Base-by-base conservation (phyloP, 2,113 vertebrate species). In the Panurus biarmicus region DNA sequence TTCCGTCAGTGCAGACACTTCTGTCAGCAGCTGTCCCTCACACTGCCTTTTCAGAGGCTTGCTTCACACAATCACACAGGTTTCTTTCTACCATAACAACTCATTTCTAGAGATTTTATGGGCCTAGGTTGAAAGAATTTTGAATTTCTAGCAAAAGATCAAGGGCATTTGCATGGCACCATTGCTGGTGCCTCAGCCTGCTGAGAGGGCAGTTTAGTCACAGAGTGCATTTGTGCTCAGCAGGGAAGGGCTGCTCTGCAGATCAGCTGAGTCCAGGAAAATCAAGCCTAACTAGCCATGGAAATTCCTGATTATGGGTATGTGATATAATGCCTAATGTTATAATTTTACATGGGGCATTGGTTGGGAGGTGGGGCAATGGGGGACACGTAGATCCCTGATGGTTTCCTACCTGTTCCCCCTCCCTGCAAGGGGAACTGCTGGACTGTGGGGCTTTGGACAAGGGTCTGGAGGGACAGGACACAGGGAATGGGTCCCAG, bases 321-420 rank as follows among this genome's bases (percentile, higher is more conserved):
- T 4, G 38, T 31, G 33, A 9, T 29, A 6, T 3, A 42, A 35
- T 0, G 7, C 26, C 16, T 16, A 1, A 22, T 11, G 26, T 10
- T 38, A 0, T 6, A 18, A 36, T 70, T 61, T 2, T 7, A 8
- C 4, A 2, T 0, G 24, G 38, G 31, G 11, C 29, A 20, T 6
- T 28, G 21, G 7, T 1, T 19, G 42, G 67, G 5, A 3, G 10
- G 6, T 2, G 57, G 31, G 48, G 48, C 22, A 5, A 1, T 40
- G 38, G 14, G 14, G 60, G n/a, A 14, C 31, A 7, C 1, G 3
- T 0, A 7, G n/a, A 31, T 42, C 25, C 20, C 2, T 0, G 0
- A 2, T 0, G 4, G 29, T 66, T 77, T 48, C 45, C 48, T 11
- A 1, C 11, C 14, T 18, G 18, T 14, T 62, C 8, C 31, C 11